Base-by-base conservation (phyloP, 2,113 vertebrate genomes). In the Lipotes vexillifer region DNA sequence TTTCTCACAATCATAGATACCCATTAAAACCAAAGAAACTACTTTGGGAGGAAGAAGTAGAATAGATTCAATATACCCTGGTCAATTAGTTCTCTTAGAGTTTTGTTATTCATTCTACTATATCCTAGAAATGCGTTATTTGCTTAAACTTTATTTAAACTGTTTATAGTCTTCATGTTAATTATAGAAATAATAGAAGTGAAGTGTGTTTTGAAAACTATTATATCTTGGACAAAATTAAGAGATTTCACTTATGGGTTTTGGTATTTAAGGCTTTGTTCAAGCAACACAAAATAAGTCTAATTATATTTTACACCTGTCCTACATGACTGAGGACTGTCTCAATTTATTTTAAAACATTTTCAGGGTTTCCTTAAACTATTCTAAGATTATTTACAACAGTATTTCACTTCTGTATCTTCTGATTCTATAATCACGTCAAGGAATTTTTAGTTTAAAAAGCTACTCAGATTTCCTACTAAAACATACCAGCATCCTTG, bases 261-360 rank as follows among this genome's bases (percentile, higher is more conserved):
- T 95, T 93, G 93, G 38, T 82, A 69, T 83, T 91, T 84, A 83
- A 96, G 12, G 15, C n/a, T 94, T 83, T 92, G 27, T 92, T 72
- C 14, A 88, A 20, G 46, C 41, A 92, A 33, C 36, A 65, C 71
- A 91, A 82, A 94, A 66, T 71, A 82, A 80, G 85, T 87, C 2
- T 93, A 41, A 59, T 59, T 93, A 57, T 61, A 63, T 90, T 77
- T 86, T 65, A 85, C 0, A 72, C 25, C 29, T 74, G 12, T 87
- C 31, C 27, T 63, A 55, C 21, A 65, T 83, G 49, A 23, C 8
- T 93, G 72, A 72, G 44, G 13, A 66, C 55, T 90, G 44, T 71
- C 59, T 49, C n/a, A 69, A 29, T 83, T 36, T 88, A 65, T 89
- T 66, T 89, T 83, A 80, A 80, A 83, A 29, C 75, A 83, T 63